Evolutionary conservation across 1,140 invertebrate species (phyloP).

Genomic region (Drosophila sucinea): DNA sequence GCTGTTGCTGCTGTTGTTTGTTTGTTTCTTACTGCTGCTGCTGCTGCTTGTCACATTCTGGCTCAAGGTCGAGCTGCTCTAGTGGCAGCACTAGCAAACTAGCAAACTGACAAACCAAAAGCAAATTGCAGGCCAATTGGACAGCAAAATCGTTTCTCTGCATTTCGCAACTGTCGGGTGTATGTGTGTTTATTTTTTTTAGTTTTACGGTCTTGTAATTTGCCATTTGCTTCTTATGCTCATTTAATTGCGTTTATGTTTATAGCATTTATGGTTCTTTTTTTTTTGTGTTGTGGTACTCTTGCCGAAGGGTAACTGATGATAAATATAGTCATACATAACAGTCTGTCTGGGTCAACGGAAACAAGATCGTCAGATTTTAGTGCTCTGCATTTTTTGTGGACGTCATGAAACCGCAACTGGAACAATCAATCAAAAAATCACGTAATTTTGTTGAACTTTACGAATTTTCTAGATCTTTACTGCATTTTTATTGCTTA

Average conservation of each 20-base stretch:
- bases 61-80: constrained; percentile 64
- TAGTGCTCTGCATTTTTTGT: constrained; percentile 6
- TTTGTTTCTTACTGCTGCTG: background rate
- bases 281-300: constrained; percentile 23
- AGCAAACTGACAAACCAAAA: constrained; percentile 31
- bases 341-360: constrained; percentile 6
- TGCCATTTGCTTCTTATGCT: constrained; percentile 52
- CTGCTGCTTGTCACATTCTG: constrained; percentile 44
- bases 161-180: constrained; percentile 53
- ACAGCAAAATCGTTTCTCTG: constrained; percentile 42
- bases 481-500: too few relatives aligned
- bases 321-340: constrained; percentile 6
- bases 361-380: constrained; percentile 5
- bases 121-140: constrained; percentile 43
- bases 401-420: background rate
- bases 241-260: constrained; percentile 48
- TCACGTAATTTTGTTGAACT: too few relatives aligned
- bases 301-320: constrained; percentile 22
- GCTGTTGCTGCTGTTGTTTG: constrained; percentile 21
- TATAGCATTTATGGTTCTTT: constrained; percentile 37
- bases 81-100: constrained; percentile 48
- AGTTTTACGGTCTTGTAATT: constrained; percentile 58
- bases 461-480: too few relatives aligned
- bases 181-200: constrained; percentile 1
- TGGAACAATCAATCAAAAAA: too few relatives aligned